phyloP scores from a whole-genome alignment of 2,797 vertebrate genomes.

The Pangasius macronema region DNA sequence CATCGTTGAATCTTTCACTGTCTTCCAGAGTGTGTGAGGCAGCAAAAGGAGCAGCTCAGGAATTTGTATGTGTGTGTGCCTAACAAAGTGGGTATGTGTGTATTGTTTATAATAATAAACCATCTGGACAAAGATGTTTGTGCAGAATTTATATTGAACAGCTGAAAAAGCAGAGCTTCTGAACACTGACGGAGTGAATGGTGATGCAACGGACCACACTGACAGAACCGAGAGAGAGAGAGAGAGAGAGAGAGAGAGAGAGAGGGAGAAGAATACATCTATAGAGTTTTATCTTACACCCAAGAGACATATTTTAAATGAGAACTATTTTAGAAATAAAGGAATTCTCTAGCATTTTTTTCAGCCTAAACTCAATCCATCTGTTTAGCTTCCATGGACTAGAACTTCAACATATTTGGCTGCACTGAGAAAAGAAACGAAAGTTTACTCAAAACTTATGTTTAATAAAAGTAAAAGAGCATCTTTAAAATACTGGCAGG shows the following conservation, averaged over 20 bases:
- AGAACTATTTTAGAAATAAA: background rate
- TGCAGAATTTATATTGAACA: conserved; percentile 95
- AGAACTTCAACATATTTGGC: background rate
- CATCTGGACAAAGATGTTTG: conserved; percentile 90
- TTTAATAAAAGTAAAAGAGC: background rate
- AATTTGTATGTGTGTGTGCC: conserved; percentile 60
- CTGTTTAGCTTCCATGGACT: background rate
- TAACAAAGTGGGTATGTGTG: conserved; percentile 69
- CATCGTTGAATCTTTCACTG: conserved; percentile 64
- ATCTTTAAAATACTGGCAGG: background rate
- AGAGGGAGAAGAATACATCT: background rate
- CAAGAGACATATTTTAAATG: background rate
- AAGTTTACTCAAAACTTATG: background rate
- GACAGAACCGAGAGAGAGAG: conserved; percentile 38
- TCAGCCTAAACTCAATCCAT: background rate
- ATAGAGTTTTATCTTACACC: background rate
- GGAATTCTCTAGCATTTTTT: background rate
- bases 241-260: background rate
- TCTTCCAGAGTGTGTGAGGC: conserved; percentile 65
- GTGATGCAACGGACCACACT: conserved; percentile 86
- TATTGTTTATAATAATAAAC: conserved; percentile 99
- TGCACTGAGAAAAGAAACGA: background rate
- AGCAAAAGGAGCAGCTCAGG: conserved; percentile 75
- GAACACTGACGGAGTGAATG: conserved; percentile 68
- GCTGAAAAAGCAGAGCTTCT: conserved; percentile 97